Evolutionary conservation across 2,888 invertebrate genomes (phyloP).

Genomic region (Campaea margaritaria): DNA sequence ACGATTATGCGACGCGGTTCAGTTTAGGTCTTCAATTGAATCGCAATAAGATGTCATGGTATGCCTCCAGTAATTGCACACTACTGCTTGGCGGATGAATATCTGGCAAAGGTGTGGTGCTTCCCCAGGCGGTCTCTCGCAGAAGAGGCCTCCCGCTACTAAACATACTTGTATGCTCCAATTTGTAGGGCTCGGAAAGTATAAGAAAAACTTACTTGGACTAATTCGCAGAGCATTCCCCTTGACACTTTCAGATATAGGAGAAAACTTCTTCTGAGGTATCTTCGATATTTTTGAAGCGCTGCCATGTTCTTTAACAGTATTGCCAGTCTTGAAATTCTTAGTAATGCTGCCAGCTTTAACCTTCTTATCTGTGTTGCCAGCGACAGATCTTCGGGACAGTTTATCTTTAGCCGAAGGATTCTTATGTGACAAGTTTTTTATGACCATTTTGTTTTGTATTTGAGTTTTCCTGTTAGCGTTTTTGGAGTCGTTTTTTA

Average conservation of each 20-base stretch:
- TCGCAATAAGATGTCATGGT: no score
- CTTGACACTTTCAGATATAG: slow-evolving; percentile 42
- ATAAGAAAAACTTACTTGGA: slow-evolving; percentile 59
- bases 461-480: background rate
- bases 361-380: slow-evolving; percentile 9
- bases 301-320: slow-evolving; percentile 41
- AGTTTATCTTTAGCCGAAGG: slow-evolving; percentile 7
- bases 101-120: no score
- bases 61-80: no score
- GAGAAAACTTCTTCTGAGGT: slow-evolving; percentile 53
- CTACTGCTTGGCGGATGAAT: no score
- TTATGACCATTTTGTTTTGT: slow-evolving; percentile 7
- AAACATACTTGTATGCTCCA: no score
- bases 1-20: no score
- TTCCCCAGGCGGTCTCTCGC: no score
- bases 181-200: no score
- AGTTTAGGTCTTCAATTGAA: no score
- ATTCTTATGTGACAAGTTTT: slow-evolving; percentile 12
- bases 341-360: slow-evolving; percentile 2
- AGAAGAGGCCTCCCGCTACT: no score
- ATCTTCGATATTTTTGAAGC: slow-evolving; percentile 51
- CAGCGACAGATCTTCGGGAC: background rate
- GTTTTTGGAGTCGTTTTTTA: background rate
- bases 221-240: slow-evolving; percentile 57
- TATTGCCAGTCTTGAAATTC: slow-evolving; percentile 10